Evolutionary conservation across 2,797 vertebrate genomes (phyloP).

Genomic region (Anniella stebbinsi): DNA sequence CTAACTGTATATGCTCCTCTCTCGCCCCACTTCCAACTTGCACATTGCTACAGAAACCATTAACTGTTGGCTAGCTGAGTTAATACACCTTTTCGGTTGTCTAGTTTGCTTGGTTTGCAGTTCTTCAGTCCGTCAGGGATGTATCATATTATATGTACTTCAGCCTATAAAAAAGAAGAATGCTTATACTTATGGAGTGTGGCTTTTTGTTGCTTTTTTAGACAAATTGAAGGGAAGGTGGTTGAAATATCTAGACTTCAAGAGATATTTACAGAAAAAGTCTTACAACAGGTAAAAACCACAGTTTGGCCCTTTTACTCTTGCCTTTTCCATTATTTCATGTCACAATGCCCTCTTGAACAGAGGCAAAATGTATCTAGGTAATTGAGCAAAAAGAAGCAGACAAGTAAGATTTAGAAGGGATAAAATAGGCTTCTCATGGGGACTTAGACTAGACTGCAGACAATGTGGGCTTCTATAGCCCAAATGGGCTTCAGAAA

Average conservation of each 20-base stretch:
- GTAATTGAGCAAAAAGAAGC: background rate
- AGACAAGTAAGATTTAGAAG: background rate
- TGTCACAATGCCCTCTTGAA: background rate
- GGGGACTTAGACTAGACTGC: background rate
- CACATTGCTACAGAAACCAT: fast-evolving
- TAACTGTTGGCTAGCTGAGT: fast-evolving
- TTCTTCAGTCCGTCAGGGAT: background rate
- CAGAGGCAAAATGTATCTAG: background rate
- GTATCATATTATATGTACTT: background rate
- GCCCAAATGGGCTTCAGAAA: background rate
- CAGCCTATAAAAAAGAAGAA: background rate
- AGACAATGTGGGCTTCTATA: background rate
- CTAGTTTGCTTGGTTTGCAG: fast-evolving
- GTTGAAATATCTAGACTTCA: slow-evolving; percentile 98
- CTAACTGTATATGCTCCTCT: background rate
- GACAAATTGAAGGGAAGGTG: slow-evolving; percentile 98
- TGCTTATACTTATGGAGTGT: background rate
- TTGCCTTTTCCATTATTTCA: background rate
- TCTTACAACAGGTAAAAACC: slow-evolving; percentile 90
- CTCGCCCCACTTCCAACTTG: fast-evolving
- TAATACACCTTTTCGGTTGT: background rate
- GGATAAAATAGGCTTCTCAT: background rate
- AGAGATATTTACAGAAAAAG: slow-evolving; percentile 98
- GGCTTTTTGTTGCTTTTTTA: slow-evolving; percentile 69
- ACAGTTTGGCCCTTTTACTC: background rate